Percentiles rank a stretch among this genome's conserved stretches.
Conservation (phyloP, 2,797 vertebrate species). For the Trachurus trachurus region DNA sequence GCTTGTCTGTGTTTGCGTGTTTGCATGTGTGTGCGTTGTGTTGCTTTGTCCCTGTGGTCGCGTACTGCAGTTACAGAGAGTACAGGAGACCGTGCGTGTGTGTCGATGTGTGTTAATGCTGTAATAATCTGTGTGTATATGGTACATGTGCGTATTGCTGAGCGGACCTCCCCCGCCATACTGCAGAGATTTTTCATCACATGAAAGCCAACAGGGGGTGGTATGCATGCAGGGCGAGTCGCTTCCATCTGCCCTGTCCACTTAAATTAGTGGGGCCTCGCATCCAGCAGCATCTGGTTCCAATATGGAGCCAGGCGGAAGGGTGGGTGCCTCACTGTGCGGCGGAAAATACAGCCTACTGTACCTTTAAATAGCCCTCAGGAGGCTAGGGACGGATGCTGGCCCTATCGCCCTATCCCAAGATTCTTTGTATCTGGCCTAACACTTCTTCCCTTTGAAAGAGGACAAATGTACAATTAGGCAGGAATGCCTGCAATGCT, state of each 20-base stretch:
- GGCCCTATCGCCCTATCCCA: conserved; percentile 84
- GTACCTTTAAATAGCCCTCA: conserved; percentile 91
- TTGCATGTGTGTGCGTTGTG: conserved; percentile 23
- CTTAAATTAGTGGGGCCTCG: conserved; percentile 89
- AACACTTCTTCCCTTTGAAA: conserved; percentile 86
- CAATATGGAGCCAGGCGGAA: conserved; percentile 90
- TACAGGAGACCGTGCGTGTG: conserved; percentile 31
- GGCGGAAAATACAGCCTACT: conserved; percentile 91
- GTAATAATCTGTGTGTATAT: conserved; percentile 52
- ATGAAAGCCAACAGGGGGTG: conserved; percentile 89
- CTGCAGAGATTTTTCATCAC: conserved; percentile 85
- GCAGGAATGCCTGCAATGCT: conserved; percentile 86
- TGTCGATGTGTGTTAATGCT: conserved; percentile 33
- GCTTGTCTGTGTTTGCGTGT: conserved; percentile 18
- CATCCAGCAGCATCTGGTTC: conserved; percentile 90
- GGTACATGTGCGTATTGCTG: conserved; percentile 59
- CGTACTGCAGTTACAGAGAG: conserved; percentile 38
- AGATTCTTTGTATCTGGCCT: conserved; percentile 86
- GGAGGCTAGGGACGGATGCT: conserved; percentile 86
- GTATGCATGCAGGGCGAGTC: conserved; percentile 86
- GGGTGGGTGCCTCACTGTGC: conserved; percentile 89
- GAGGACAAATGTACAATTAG: conserved; percentile 89
- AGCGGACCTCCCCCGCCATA: conserved; percentile 79
- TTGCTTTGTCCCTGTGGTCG: conserved; percentile 42
- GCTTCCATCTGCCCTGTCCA: conserved; percentile 89